These are phyloP conservation scores for Ormyrus nitidulus DNA, from an alignment of 2,888 invertebrate genomes.

Conservation along the genomic window DNA sequence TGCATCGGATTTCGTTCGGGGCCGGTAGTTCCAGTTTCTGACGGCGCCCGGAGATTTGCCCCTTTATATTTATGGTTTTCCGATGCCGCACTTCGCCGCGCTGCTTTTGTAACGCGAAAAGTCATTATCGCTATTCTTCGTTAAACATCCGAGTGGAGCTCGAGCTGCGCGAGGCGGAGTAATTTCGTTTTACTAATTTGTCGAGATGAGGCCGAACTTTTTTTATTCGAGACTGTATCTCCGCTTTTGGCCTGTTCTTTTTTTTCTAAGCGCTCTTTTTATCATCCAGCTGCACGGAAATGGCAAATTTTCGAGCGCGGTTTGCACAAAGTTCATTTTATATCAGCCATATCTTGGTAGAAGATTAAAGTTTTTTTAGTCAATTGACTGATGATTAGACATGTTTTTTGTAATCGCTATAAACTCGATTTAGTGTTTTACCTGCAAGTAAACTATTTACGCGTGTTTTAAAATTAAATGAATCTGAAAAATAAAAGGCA, in stretches of 20 bases:
- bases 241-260: not conserved
- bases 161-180: slow-evolving; percentile 2
- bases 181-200: slow-evolving; percentile 47
- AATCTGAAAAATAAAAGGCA: too few relatives aligned
- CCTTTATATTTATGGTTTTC: slow-evolving; percentile 53
- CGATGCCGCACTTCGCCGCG: slow-evolving; percentile 15
- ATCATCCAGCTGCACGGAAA: not conserved
- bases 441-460: too few relatives aligned
- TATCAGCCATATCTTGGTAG: too few relatives aligned
- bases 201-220: slow-evolving; percentile 22
- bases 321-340: not conserved
- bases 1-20: slow-evolving; percentile 41
- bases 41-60: slow-evolving; percentile 20
- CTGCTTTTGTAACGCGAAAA: slow-evolving; percentile 42
- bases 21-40: slow-evolving; percentile 18
- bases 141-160: slow-evolving; percentile 27
- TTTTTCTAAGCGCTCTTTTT: slow-evolving; percentile 12
- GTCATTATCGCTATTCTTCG: slow-evolving; percentile 53
- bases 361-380: too few relatives aligned
- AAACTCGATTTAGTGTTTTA: too few relatives aligned
- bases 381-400: too few relatives aligned
- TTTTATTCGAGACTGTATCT: slow-evolving; percentile 8
- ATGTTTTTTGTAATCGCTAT: too few relatives aligned
- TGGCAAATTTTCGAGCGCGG: not conserved
- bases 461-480: too few relatives aligned